A percentile compares a stretch with the other conserved stretches of the same genome.
phyloP scores from a whole-genome alignment of 1,140 invertebrate genomes.

The Marisa cornuarietis region DNA sequence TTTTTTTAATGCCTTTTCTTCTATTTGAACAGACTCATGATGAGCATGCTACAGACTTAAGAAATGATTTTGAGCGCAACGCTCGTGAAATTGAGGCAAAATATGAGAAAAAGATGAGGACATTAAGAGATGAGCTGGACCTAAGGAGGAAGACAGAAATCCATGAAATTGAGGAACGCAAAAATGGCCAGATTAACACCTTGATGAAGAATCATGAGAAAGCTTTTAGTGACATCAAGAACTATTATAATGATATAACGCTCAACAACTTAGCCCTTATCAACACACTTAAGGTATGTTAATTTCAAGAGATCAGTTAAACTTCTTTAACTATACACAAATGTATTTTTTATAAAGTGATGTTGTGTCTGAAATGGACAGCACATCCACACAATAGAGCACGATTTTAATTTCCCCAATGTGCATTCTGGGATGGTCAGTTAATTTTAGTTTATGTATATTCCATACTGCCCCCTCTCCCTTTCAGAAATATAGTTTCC shows the following conservation, averaged over 20 bases:
- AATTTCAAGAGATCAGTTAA: too few species aligned
- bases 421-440: too few species aligned
- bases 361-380: too few species aligned
- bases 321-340: too few species aligned
- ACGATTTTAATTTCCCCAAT: too few species aligned
- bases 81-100: conserved; percentile 82
- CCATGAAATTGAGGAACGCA: conserved; percentile 87
- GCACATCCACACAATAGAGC: too few species aligned
- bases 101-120: conserved; percentile 81
- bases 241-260: conserved; percentile 93
- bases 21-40: conserved; percentile 65
- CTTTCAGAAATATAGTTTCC: too few species aligned
- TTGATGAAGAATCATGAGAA: conserved; percentile 85
- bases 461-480: too few species aligned
- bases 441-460: too few species aligned
- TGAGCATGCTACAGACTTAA: conserved; percentile 75
- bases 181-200: conserved; percentile 84
- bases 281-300: conserved; percentile 77
- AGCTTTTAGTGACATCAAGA: conserved; percentile 87
- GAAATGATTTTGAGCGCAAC: conserved; percentile 79
- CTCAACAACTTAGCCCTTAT: conserved; percentile 89
- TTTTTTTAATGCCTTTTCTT: background rate
- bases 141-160: conserved; percentile 76
- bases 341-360: too few species aligned
- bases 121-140: conserved; percentile 78